Conservation (phyloP, 2,113 vertebrate species). For the Gavia stellata region DNA sequence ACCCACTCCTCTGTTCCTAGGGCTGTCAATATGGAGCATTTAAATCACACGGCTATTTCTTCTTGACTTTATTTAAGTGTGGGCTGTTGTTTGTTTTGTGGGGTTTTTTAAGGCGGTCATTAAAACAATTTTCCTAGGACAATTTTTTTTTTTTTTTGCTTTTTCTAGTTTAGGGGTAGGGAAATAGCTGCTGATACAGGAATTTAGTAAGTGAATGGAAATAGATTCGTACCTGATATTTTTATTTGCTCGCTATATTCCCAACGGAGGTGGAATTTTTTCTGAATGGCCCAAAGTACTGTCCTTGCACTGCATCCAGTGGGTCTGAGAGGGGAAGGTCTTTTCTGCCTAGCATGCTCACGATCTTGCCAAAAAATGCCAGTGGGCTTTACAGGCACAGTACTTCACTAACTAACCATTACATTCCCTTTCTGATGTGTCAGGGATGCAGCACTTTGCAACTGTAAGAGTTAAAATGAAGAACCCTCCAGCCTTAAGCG, state of each 20-base stretch:
- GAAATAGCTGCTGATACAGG: not conserved
- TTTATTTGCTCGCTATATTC: not conserved
- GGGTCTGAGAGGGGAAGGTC: not conserved
- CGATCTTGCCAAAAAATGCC: not conserved
- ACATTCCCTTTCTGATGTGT: not conserved
- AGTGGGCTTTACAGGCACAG: not conserved
- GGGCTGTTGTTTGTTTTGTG: conserved; percentile 12
- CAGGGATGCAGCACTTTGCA: not conserved
- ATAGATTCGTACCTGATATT: not conserved
- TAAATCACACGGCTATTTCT: not conserved
- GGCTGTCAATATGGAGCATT: not conserved
- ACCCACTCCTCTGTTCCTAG: not conserved
- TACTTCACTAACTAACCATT: not conserved
- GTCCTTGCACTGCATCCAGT: not conserved
- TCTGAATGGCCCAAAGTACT: not conserved
- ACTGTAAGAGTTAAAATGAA: not conserved
- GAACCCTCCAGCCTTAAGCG: not conserved
- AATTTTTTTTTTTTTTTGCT: not conserved
- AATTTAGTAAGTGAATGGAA: not conserved
- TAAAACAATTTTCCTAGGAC: not conserved
- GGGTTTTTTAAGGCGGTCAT: not conserved
- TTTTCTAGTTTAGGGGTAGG: not conserved
- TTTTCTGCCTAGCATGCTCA: not conserved
- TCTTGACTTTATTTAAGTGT: not conserved
- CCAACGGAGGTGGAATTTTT: not conserved